A percentile compares a stretch with the other conserved stretches of the same genome.
Conservation (phyloP, 2,113 vertebrate genomes). For the Conger conger region DNA sequence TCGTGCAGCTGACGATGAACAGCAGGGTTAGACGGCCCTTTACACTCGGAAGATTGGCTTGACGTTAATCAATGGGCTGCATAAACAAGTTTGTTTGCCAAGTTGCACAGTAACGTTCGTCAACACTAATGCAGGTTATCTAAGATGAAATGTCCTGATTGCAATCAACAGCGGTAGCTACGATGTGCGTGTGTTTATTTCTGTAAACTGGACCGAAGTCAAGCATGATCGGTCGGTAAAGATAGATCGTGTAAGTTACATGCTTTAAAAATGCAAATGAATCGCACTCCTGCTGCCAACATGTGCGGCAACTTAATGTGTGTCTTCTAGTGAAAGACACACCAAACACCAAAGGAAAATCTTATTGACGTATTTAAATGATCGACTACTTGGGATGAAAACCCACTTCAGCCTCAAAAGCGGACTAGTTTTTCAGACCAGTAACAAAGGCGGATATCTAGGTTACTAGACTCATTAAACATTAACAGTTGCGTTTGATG, state of each 20-base stretch:
- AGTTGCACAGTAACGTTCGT: neutral
- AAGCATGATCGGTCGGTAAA: neutral
- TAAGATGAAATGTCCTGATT: neutral
- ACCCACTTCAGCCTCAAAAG: neutral
- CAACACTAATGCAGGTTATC: neutral
- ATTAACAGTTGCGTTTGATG: neutral
- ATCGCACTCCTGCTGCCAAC: neutral
- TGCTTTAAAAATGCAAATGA: no score
- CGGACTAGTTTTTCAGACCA: neutral
- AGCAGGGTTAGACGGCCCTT: no score
- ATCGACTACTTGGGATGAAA: neutral
- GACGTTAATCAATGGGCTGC: neutral
- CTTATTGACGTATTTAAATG: neutral
- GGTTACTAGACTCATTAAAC: neutral
- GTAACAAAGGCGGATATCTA: neutral
- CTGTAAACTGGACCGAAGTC: neutral
- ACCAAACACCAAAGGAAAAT: neutral
- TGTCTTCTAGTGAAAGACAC: neutral
- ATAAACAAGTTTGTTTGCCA: slow-evolving; percentile 6
- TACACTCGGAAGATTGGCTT: no score
- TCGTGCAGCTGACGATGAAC: neutral
- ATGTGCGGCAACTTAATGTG: neutral
- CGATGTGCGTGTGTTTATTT: neutral
- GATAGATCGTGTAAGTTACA: no score
- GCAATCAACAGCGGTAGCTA: neutral